Base-by-base conservation (phyloP, 2,797 vertebrate genomes). In the Malacoraja senta region DNA sequence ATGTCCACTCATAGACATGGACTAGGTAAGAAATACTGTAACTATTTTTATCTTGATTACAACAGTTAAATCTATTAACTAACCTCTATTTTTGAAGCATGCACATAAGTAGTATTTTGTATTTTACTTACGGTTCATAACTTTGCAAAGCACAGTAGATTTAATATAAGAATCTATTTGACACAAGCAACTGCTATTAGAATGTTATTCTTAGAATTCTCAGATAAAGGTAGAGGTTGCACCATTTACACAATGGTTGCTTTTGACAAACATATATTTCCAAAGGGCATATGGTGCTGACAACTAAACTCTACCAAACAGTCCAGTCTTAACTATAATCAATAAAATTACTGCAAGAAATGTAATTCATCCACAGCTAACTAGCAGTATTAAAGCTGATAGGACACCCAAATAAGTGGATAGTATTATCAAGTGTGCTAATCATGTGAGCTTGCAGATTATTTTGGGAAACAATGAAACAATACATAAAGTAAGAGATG, bases 1-100 rank as follows among this genome's bases (percentile, higher is more conserved):
- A 99, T 99, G 99, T 99, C 98, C 91, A 99, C 98, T 0, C 98
- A 99, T 95, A 97, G 98, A 93, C 99, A 99, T 0, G 98, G 99
- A 74, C 96, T 99, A 94, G 99, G 99, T 99, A 95, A 94, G 95
- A n/a, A 29, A 44, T 26, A 53, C 44, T 53, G 4, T 53, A 53
- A 12, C 9, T 32, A 79, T 44, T 76, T 92, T 24, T 17, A 4
- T 7, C 38, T 76, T 76, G 15, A 38, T 74, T 29, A n/a, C 24
- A 58, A 76, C 9, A 53, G 29, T 76, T 35, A 24, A 35, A 32
- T 53, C 3, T 76, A 76, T 26, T 21, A 65, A 68, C 32, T n/a
- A 65, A 21, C 35, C 32, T 15, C 1, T 19, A 8, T 3, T 38
- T 15, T 3, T 79, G 78, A 79, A 79, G 35, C 32, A 78, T 13